phyloP scores from a whole-genome alignment of 2,888 invertebrate genomes.

The Pedicia rivosa region DNA sequence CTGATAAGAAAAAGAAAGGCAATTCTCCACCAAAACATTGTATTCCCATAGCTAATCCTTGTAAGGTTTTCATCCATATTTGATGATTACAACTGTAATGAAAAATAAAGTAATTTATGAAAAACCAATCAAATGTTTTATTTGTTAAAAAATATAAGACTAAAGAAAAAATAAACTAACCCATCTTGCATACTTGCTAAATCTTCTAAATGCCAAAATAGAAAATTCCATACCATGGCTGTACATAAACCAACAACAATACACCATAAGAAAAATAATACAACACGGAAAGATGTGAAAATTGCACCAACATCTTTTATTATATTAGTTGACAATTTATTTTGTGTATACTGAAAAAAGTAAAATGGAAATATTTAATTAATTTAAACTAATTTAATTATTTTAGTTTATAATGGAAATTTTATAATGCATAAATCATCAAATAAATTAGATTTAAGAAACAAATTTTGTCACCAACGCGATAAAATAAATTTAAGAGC shows the following conservation, averaged over 20 bases:
- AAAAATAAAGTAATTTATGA: background rate
- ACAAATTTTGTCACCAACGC: too few relatives aligned
- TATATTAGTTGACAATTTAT: conserved; percentile 47
- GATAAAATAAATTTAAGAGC: too few relatives aligned
- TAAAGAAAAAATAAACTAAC: conserved; percentile 22
- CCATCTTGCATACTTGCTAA: conserved; percentile 33
- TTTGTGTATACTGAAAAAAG: conserved; percentile 41
- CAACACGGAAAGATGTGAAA: conserved; percentile 45
- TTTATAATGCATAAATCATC: too few relatives aligned
- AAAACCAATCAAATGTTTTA: background rate
- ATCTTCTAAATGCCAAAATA: conserved; percentile 73
- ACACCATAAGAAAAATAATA: conserved; percentile 66
- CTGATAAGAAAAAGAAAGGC: conserved; percentile 75
- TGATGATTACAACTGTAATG: conserved; percentile 26
- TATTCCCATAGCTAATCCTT: conserved; percentile 56
- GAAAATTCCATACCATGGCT: conserved; percentile 72
- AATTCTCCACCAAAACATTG: conserved; percentile 75
- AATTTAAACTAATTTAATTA: too few relatives aligned
- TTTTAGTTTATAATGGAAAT: too few relatives aligned
- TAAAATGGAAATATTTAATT: background rate
- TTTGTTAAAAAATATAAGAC: conserved; percentile 19
- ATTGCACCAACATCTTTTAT: conserved; percentile 50
- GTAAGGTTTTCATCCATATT: conserved; percentile 51
- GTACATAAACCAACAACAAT: conserved; percentile 69
- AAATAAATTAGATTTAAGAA: too few relatives aligned